Percentiles rank a stretch among this genome's conserved stretches.
Conservation (phyloP, 2,113 vertebrate genomes). For the Gallinago undulata region DNA sequence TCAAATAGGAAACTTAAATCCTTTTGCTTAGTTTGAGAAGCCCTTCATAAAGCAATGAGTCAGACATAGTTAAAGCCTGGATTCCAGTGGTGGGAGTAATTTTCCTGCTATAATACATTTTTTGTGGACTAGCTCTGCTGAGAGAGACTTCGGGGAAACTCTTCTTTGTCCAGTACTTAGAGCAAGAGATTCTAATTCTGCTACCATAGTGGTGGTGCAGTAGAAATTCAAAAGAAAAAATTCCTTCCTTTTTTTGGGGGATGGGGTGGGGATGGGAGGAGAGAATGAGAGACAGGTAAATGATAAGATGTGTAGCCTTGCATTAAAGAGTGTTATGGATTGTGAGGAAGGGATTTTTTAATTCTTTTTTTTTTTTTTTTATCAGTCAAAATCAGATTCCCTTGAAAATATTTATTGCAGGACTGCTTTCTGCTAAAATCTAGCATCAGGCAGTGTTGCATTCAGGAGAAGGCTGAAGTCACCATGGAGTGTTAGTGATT, state of each 20-base stretch:
- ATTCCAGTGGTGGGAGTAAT: background rate
- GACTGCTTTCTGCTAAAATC: background rate
- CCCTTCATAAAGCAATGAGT: background rate
- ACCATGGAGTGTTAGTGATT: background rate
- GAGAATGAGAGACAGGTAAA: background rate
- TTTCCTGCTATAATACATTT: background rate
- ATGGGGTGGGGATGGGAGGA: background rate
- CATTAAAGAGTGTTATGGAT: background rate
- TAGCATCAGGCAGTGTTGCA: background rate
- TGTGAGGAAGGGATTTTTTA: background rate
- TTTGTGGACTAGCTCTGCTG: background rate
- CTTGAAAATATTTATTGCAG: background rate
- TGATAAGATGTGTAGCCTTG: background rate
- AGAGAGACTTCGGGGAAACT: background rate
- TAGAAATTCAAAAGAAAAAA: background rate
- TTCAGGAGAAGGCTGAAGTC: background rate
- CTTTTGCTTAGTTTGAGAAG: background rate
- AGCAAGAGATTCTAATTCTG: background rate
- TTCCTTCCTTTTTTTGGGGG: rapidly evolving
- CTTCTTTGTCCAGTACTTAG: background rate
- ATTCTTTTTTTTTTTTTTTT: background rate
- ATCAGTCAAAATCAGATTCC: background rate
- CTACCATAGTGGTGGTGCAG: background rate
- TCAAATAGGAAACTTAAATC: background rate
- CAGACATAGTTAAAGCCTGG: background rate